phyloP scores from a whole-genome alignment of 2,888 invertebrate species.

The Baccha elongata region DNA sequence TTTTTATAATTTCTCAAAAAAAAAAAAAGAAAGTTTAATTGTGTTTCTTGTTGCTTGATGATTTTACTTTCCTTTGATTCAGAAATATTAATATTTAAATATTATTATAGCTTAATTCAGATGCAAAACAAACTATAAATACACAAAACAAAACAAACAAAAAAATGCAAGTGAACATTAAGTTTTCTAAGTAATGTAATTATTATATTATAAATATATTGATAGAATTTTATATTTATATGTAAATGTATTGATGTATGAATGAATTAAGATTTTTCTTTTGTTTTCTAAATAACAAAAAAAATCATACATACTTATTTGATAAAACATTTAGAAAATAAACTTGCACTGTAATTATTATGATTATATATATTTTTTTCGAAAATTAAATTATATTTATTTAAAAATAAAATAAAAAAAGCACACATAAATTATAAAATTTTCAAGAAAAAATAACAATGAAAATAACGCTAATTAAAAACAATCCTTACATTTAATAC shows the following conservation, averaged over 20 bases:
- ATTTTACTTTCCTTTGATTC: constrained; percentile 39
- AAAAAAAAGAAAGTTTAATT: constrained; percentile 25
- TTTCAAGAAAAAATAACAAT: constrained; percentile 17
- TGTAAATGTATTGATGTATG: constrained; percentile 72
- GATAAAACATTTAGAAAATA: constrained; percentile 56
- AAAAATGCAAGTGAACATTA: constrained; percentile 67
- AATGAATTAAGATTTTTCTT: constrained; percentile 62
- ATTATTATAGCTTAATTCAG: constrained; percentile 59
- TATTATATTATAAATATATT: constrained; percentile 44
- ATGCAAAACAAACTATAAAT: constrained; percentile 51
- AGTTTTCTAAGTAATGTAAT: constrained; percentile 71
- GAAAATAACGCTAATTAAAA: constrained; percentile 25
- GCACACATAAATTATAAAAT: constrained; percentile 27
- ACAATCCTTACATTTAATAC: constrained; percentile 20
- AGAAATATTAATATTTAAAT: constrained; percentile 26
- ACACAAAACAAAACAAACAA: constrained; percentile 25
- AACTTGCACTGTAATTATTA: constrained; percentile 70
- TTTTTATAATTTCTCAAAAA: constrained; percentile 17
- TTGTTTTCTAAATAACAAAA: constrained; percentile 22
- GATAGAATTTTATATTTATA: constrained; percentile 73
- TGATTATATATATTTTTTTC: constrained; percentile 27
- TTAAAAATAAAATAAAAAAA: constrained; percentile 40
- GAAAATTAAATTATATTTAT: constrained; percentile 61
- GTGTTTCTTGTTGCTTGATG: constrained; percentile 36
- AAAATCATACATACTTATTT: constrained; percentile 54